Evolutionary conservation across 2,888 invertebrate genomes (phyloP), one percentile per base, ranked within the genome.

Genomic region (Nowickia ferox): DNA sequence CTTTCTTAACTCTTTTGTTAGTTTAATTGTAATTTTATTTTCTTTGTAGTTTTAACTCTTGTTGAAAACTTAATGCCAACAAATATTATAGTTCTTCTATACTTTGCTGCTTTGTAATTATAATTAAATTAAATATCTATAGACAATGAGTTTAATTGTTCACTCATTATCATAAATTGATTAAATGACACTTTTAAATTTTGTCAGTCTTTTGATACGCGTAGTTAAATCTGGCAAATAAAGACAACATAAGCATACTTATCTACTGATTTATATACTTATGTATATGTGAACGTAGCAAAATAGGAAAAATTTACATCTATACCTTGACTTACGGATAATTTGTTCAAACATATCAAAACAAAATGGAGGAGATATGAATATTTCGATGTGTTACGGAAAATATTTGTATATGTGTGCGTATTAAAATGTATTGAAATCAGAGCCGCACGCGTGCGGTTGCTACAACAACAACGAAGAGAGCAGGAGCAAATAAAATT

Each of bases 121-220:
- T 68, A 68, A 68, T 53, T 51, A 53, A 40, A 68, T 38, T 40
- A 30, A 68, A 51, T 44, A 15, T 30, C 30, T 30, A 30, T 1
- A 44, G 17, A 44, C 19, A 65, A 17, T 63, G n/a, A 30, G 38
- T n/a, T 66, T 66, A 38, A 48, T 51, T 38, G 38, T 68, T 48
- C n/a, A 17, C 8, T 38, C 11, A n/a, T 30, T 46, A 38, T 13
- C 38, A 30, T 8, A 30, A 46, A 19, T 65, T 30, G 42, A 46
- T 66, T 48, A 51, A 1, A 38, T 19, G 17, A 30, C n/a, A 68
- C 17, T 40, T 51, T 38, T 38, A 51, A 3, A 68, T 1, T 61
- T 61, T 61, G 1, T 11, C 4, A 48, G 17, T 46, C 9, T 10
- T 65, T 22, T 46, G 19, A 30, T 30, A n/a, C n/a, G n/a, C n/a